A percentile compares a stretch with the other conserved stretches of the same genome.
phyloP scores from a whole-genome alignment of 1,140 invertebrate species.

The Eupristina koningsbergeri region DNA sequence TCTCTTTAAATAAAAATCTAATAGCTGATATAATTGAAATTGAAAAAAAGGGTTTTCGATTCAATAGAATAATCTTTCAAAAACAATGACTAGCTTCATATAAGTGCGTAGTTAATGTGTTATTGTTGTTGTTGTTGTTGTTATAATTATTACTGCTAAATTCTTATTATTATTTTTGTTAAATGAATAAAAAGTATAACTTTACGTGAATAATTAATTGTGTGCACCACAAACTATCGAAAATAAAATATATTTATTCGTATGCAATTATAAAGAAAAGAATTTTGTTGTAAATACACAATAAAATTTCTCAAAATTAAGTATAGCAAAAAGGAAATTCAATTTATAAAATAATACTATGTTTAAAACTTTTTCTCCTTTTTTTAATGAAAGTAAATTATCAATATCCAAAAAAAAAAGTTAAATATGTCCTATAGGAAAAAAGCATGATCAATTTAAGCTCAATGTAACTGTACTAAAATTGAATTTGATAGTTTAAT shows the following conservation, averaged over 20 bases:
- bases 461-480: not conserved
- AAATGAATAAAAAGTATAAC: conserved; percentile 31
- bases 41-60: conserved; percentile 1
- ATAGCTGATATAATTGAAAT: not conserved
- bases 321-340: too few relatives aligned
- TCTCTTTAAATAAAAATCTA: not conserved
- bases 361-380: not conserved
- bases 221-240: not conserved
- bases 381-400: not conserved
- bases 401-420: not conserved
- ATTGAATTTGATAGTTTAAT: not conserved
- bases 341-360: not conserved
- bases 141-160: too few relatives aligned
- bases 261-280: not conserved
- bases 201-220: conserved; percentile 7
- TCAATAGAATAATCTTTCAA: conserved; percentile 50
- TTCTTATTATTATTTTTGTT: not conserved
- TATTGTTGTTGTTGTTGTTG: conserved; percentile 49
- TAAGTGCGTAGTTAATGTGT: conserved; percentile 57
- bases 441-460: not conserved
- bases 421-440: not conserved
- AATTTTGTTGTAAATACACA: not conserved
- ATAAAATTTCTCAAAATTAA: not conserved
- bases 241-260: not conserved
- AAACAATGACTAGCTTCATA: conserved; percentile 47